Evolutionary conservation across 2,113 vertebrate species (phyloP).

Genomic region (Crocuta crocuta): DNA sequence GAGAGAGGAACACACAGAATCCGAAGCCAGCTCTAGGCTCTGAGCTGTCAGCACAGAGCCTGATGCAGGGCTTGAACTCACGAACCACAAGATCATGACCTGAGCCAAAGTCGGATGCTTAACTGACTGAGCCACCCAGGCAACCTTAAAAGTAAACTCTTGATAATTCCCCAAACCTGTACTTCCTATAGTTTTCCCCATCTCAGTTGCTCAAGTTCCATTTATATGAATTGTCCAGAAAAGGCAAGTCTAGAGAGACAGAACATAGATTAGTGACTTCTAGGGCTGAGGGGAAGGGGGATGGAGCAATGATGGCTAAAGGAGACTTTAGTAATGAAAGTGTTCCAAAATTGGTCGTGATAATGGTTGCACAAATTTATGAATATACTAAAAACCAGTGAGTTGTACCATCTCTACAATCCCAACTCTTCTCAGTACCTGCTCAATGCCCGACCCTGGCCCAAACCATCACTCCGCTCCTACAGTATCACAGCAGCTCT

Average conservation of each 20-base stretch:
- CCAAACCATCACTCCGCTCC: accelerated
- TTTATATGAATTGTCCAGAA: neutral
- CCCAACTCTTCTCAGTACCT: neutral
- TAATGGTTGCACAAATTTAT: neutral
- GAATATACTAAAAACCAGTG: neutral
- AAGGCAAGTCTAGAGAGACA: neutral
- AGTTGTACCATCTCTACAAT: neutral
- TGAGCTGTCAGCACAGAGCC: too few relatives aligned
- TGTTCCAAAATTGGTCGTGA: neutral
- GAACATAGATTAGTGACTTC: neutral
- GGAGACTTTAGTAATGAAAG: neutral
- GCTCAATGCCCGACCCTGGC: neutral
- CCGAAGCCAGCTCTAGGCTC: too few relatives aligned
- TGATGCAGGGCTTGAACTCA: too few relatives aligned
- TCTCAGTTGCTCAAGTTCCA: neutral
- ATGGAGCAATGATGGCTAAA: neutral
- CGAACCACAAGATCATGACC: too few relatives aligned
- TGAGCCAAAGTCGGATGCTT: too few relatives aligned
- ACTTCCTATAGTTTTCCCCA: neutral
- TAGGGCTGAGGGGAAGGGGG: too few relatives aligned
- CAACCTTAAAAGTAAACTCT: neutral
- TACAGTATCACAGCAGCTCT: neutral
- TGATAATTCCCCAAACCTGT: neutral
- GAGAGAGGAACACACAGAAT: too few relatives aligned
- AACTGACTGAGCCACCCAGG: too few relatives aligned